A percentile compares a stretch with the other conserved stretches of the same genome.
Evolutionary conservation across 2,797 vertebrate genomes (phyloP).

Genomic region (Spea hammondii): DNA sequence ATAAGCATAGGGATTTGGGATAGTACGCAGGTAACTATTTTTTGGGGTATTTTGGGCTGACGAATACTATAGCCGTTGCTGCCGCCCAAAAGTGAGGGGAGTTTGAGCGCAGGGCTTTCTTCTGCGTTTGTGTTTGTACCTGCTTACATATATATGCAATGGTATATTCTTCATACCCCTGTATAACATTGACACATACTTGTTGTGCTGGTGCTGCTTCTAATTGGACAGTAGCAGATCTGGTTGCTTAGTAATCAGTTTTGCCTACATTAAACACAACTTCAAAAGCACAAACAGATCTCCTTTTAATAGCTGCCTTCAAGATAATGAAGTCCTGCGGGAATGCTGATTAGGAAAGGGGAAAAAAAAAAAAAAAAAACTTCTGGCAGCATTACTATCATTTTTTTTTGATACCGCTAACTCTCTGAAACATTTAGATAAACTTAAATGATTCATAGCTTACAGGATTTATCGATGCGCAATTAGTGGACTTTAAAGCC

Average conservation of each 20-base stretch:
- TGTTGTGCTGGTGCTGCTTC: conserved; percentile 41
- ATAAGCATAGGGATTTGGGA: too few relatives aligned
- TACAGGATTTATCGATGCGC: neutral
- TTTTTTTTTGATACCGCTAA: conserved; percentile 35
- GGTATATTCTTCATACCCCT: neutral
- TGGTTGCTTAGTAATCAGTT: conserved; percentile 77
- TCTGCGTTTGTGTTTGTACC: too few relatives aligned
- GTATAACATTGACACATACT: neutral
- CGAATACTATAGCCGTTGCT: too few relatives aligned
- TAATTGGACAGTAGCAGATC: conserved; percentile 67
- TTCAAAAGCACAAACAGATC: conserved; percentile 75
- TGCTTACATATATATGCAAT: neutral
- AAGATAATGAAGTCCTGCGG: conserved; percentile 75
- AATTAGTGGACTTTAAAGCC: neutral
- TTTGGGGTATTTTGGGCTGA: too few relatives aligned
- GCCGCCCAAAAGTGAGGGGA: too few relatives aligned
- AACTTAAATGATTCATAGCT: neutral
- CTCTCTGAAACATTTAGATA: conserved; percentile 42
- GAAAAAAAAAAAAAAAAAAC: conserved; percentile 46
- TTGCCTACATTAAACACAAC: conserved; percentile 72
- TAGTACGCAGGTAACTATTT: too few relatives aligned
- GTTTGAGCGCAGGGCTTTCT: too few relatives aligned
- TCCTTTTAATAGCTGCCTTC: conserved; percentile 70
- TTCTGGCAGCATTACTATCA: conserved; percentile 59
- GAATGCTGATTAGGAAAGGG: conserved; percentile 66